These are phyloP conservation scores for Microctenopoma lineatum DNA, from an alignment of 2,797 vertebrate species.

Conservation along the genomic window DNA sequence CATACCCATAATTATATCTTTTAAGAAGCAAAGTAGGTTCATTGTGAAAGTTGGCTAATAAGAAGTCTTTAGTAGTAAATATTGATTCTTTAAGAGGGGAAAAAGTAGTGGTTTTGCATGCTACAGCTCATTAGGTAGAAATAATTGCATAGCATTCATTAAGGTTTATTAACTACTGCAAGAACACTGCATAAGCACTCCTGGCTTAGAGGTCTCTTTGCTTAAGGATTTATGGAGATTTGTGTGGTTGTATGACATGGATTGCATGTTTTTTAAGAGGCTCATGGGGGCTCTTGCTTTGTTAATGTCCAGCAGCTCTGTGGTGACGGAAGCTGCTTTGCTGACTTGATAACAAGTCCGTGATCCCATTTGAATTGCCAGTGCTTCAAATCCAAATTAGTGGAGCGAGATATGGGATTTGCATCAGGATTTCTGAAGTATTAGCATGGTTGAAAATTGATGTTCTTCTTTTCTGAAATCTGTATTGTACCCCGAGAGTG, in stretches of 20 bases:
- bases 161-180: constrained; percentile 50
- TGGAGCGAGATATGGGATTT: constrained; percentile 1
- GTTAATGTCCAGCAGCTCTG: constrained; percentile 14
- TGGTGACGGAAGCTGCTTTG: constrained; percentile 5
- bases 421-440: neutral
- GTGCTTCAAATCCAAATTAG: no score
- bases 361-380: constrained; percentile 27
- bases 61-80: constrained; percentile 58
- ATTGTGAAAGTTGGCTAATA: constrained; percentile 39
- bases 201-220: constrained; percentile 33
- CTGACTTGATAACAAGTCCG: constrained; percentile 18
- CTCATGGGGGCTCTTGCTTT: constrained; percentile 20
- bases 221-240: constrained; percentile 27
- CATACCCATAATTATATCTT: constrained; percentile 24
- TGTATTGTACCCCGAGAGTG: no score
- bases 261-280: constrained; percentile 16
- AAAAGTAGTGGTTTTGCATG: constrained; percentile 49
- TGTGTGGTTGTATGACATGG: constrained; percentile 18
- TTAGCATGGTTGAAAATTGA: no score
- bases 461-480: no score
- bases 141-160: constrained; percentile 63
- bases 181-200: constrained; percentile 32
- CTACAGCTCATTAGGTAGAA: constrained; percentile 66
- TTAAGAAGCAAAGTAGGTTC: constrained; percentile 26
- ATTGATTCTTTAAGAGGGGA: constrained; percentile 58